Base-by-base conservation (phyloP, 1,140 invertebrate species). In the Chymomyza costata region DNA sequence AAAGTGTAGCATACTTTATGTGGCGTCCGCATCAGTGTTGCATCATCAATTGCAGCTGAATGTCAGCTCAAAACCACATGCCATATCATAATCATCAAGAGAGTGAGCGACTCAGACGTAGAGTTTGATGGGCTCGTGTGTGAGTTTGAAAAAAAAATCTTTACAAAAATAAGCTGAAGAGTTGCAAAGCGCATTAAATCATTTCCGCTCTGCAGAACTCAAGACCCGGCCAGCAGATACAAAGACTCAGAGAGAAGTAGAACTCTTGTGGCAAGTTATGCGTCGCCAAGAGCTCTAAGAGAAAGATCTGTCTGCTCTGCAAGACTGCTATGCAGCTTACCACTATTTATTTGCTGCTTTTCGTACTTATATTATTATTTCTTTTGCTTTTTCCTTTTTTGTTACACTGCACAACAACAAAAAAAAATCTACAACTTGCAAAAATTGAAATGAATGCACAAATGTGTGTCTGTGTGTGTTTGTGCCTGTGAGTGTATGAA, bases 141-240 rank as follows among this genome's bases (percentile, higher is more conserved):
- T n/a, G n/a, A 30, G 38, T 34, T 30, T 44, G 46, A 64, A 74
- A 67, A 50, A 53, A 65, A 70, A 78, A 59, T 59, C 71, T 78
- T 78, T 80, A 78, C 73, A 78, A 78, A n/a, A 78, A 78, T 78
- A 78, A 78, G 73, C 73, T 78, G 62, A 63, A 64, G 73, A 78
- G 67, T 80, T 78, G 64, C 64, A 46, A 70, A 78, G 73, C 73
- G 64, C 67, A 78, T 78, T 78, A 80, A 78, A 78, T 80, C 73
- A 78, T 78, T 78, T 78, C 73, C 73, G 73, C 73, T 64, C 73
- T 71, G 70, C 62, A 62, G 65, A 80, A 73, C 73, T 51, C 48
- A 35, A n/a, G n/a, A 17, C 48, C 34, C 31, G 21, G 15, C 45
- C n/a, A 32, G 11, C 31, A n/a, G 16, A 61, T 41, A 51, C 38